Evolutionary conservation across 2,888 invertebrate genomes (phyloP).

Genomic region (Rhagonycha fulva): DNA sequence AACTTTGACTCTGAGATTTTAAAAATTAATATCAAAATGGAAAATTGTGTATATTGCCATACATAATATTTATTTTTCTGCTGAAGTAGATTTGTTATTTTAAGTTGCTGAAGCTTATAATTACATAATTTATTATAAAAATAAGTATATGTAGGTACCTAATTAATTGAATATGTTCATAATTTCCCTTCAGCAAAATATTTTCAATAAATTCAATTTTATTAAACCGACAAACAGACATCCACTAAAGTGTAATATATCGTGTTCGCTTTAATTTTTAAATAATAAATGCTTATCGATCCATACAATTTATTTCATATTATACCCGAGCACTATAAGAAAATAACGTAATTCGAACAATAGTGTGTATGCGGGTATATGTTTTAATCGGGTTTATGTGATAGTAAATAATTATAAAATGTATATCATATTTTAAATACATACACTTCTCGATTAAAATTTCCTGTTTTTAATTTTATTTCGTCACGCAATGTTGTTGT

Average conservation of each 20-base stretch:
- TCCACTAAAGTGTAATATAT: background rate
- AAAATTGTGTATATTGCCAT: no score
- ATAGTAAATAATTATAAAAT: background rate
- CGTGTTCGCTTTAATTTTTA: background rate
- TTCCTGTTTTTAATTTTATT: background rate
- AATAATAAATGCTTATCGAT: background rate
- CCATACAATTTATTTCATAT: background rate
- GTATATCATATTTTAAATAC: background rate
- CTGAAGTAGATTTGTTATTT: no score
- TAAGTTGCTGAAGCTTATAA: no score
- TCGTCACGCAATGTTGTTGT: background rate
- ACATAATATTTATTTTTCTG: no score
- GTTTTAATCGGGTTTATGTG: background rate
- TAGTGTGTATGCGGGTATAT: background rate
- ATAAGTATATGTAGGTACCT: no score
- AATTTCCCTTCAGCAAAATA: background rate
- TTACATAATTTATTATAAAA: no score
- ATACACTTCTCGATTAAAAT: background rate
- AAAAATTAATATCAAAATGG: no score
- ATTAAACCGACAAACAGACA: background rate
- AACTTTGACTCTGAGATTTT: no score
- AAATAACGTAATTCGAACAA: background rate
- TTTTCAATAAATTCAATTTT: background rate
- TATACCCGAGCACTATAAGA: background rate
- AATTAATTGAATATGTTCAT: background rate